A percentile compares a stretch with the other conserved stretches of the same genome.
phyloP scores from a whole-genome alignment of 2,113 vertebrate species.

The Hippopotamus amphibius region DNA sequence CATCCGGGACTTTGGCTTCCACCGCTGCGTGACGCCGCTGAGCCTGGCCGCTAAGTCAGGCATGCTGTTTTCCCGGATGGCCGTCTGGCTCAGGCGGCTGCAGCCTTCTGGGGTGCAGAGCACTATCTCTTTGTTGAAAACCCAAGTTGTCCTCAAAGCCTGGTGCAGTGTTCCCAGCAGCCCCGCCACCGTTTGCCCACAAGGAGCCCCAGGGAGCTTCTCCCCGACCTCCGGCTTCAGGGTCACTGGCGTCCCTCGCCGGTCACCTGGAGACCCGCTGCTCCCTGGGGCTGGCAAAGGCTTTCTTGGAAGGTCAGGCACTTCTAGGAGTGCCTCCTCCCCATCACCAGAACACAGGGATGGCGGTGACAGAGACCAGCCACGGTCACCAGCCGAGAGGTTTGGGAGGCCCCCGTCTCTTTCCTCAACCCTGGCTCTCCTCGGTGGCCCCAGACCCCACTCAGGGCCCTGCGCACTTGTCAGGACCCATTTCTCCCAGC shows the following conservation, averaged over 20 bases:
- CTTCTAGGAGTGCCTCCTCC: neutral
- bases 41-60: neutral
- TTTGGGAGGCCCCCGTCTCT: accelerated
- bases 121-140: neutral
- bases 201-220: neutral
- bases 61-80: neutral
- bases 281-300: neutral
- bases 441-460: neutral
- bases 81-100: neutral
- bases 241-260: neutral
- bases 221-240: neutral
- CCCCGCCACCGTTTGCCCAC: too few species aligned
- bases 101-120: neutral
- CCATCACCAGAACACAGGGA: accelerated
- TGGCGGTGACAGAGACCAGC: neutral
- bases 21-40: neutral
- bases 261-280: neutral
- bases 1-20: neutral
- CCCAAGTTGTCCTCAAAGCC: neutral
- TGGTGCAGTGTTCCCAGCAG: neutral
- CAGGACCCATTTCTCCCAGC: neutral
- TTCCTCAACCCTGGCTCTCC: neutral
- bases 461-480: neutral
- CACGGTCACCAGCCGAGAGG: too few species aligned
- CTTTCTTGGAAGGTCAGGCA: neutral